Conservation (phyloP, 2,888 invertebrate genomes). For the Gonocerus acuteangulatus region DNA sequence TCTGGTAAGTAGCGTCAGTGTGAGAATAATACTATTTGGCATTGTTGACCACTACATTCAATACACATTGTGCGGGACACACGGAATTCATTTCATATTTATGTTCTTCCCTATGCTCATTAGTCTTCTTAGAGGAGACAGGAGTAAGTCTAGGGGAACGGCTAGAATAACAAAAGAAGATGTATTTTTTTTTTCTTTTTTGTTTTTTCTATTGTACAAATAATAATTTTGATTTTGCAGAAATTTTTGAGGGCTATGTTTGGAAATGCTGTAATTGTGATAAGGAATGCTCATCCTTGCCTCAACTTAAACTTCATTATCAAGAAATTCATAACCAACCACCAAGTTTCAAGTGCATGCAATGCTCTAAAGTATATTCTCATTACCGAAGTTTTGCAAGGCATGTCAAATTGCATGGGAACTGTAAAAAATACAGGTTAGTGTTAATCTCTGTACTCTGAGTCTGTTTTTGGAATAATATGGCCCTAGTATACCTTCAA, state of each 20-base stretch:
- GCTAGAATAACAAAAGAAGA: too few species aligned
- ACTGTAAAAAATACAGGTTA: slow-evolving; percentile 40
- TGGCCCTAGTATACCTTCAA: too few species aligned
- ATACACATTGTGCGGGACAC: too few species aligned
- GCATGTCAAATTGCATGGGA: slow-evolving; percentile 40
- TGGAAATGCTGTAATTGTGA: slow-evolving; percentile 36
- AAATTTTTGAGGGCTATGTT: slow-evolving; percentile 30
- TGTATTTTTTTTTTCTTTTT: background rate
- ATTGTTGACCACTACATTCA: too few species aligned
- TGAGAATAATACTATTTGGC: too few species aligned
- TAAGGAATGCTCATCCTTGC: slow-evolving; percentile 29
- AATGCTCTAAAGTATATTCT: slow-evolving; percentile 39
- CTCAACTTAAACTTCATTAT: slow-evolving; percentile 38
- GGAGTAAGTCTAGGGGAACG: too few species aligned
- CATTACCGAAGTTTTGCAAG: slow-evolving; percentile 40
- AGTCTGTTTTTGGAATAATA: background rate
- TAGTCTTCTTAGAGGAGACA: too few species aligned
- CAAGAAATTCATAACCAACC: slow-evolving; percentile 38
- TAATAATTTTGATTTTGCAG: too few species aligned
- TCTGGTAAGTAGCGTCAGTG: too few species aligned
- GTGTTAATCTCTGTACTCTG: slow-evolving; percentile 17
- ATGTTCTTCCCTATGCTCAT: too few species aligned
- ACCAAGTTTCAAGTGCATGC: slow-evolving; percentile 40
- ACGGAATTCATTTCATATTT: too few species aligned
- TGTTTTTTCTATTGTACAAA: too few species aligned